Percentiles rank a stretch among this genome's conserved stretches.
Conservation (phyloP, 2,888 invertebrate genomes). For the Lycophotia porphyrea region DNA sequence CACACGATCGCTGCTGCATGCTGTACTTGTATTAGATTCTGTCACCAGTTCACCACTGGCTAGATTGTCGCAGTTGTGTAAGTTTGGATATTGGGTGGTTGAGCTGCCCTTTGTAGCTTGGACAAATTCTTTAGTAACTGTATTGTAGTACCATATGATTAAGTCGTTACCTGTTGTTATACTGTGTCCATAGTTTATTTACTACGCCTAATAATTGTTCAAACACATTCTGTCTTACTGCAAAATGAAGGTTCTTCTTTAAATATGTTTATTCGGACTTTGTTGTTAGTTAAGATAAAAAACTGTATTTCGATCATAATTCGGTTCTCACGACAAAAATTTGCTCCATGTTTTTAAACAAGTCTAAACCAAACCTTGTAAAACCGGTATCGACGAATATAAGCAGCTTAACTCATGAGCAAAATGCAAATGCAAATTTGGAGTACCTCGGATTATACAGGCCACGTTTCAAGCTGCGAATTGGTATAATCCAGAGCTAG, state of each 20-base stretch:
- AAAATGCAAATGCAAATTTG: background rate
- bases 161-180: background rate
- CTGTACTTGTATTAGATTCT: constrained; percentile 17
- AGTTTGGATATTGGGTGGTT: background rate
- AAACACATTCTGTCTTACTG: background rate
- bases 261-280: background rate
- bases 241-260: background rate
- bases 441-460: background rate
- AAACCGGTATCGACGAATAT: background rate
- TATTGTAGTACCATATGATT: background rate
- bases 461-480: background rate
- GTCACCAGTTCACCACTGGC: background rate
- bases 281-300: background rate
- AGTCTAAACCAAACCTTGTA: background rate
- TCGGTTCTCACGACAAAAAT: background rate
- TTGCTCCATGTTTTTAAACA: background rate
- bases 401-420: background rate
- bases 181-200: background rate
- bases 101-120: background rate
- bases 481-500: background rate
- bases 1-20: constrained; percentile 16
- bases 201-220: background rate
- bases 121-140: background rate
- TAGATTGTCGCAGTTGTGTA: constrained; percentile 8
- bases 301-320: background rate